phyloP scores from a whole-genome alignment of 1,140 invertebrate genomes.

The Carposina sasakii region DNA sequence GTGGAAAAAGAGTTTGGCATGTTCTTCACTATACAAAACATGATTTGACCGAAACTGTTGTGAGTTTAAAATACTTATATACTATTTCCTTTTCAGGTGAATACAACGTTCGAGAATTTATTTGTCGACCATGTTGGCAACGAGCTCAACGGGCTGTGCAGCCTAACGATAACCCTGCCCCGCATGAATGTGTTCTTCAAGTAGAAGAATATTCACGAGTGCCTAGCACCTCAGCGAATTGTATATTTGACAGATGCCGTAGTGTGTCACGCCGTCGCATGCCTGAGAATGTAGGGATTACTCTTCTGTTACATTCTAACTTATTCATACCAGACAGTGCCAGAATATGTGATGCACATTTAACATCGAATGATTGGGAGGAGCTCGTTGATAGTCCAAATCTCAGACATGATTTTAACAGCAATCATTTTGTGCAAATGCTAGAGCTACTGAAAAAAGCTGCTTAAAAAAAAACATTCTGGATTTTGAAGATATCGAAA shows the following conservation, averaged over 20 bases:
- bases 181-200: not conserved
- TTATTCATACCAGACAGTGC: not conserved
- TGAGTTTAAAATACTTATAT: no score
- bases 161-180: not conserved
- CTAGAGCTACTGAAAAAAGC: not conserved
- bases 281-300: no score
- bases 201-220: not conserved
- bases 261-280: not conserved
- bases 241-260: not conserved
- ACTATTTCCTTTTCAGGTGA: not conserved
- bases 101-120: not conserved
- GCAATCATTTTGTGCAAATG: slow-evolving; percentile 1
- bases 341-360: slow-evolving; percentile 1
- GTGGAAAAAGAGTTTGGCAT: no score
- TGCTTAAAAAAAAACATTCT: not conserved
- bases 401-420: slow-evolving; percentile 4
- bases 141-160: not conserved
- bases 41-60: no score
- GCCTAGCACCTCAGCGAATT: not conserved
- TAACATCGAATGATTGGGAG: not conserved
- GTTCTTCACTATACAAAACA: no score
- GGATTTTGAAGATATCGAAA: slow-evolving; percentile 1
- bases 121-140: not conserved
- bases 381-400: not conserved
- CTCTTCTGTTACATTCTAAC: no score